Percentiles rank a stretch among this genome's conserved stretches.
phyloP scores from a whole-genome alignment of 2,797 vertebrate species.

The Myoxocephalus aenaeus region DNA sequence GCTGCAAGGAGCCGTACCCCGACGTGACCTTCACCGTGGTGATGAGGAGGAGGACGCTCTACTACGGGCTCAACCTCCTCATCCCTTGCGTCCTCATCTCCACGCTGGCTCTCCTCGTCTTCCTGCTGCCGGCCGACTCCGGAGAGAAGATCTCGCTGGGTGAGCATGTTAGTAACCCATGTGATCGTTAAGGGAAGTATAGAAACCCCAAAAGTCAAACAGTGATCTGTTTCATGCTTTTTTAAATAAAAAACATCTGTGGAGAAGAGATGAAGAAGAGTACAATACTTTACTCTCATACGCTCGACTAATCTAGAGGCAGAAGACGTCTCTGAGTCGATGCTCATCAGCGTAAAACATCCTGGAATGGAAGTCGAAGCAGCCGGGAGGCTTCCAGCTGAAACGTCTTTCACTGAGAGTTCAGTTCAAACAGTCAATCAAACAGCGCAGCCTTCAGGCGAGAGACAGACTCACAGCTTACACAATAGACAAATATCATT shows the following conservation, averaged over 20 bases:
- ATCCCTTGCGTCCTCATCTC: slow-evolving; percentile 95
- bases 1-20: slow-evolving; percentile 93
- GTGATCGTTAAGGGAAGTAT: too few species aligned
- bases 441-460: not conserved
- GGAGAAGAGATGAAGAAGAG: too few species aligned
- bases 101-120: slow-evolving; percentile 90
- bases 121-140: slow-evolving; percentile 87
- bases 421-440: not conserved
- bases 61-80: slow-evolving; percentile 94
- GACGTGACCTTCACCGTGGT: slow-evolving; percentile 93
- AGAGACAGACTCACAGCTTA: too few species aligned
- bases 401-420: not conserved
- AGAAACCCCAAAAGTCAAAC: too few species aligned
- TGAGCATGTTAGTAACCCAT: slow-evolving; percentile 66
- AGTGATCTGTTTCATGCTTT: too few species aligned
- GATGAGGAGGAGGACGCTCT: slow-evolving; percentile 92
- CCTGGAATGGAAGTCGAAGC: too few species aligned
- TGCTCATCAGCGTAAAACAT: slow-evolving; percentile 23
- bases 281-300: too few species aligned
- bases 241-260: too few species aligned
- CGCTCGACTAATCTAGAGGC: too few species aligned
- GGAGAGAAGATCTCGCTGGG: slow-evolving; percentile 87
- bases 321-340: slow-evolving; percentile 21
- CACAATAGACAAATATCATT: too few species aligned
- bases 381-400: slow-evolving; percentile 5